Conservation (phyloP, 2,797 vertebrate genomes). For the Phoebastria nigripes region DNA sequence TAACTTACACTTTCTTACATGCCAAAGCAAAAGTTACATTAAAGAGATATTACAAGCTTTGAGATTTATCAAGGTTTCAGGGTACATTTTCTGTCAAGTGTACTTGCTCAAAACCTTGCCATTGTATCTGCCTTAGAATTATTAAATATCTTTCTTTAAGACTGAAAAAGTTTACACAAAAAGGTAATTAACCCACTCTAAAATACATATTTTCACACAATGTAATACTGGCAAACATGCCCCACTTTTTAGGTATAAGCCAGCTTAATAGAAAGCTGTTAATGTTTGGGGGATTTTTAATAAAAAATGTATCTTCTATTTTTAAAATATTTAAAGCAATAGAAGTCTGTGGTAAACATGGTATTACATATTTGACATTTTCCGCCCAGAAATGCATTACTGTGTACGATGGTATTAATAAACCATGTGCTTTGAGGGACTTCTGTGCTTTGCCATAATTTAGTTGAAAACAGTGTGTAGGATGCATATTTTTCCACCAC, state of each 20-base stretch:
- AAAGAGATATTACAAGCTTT: slow-evolving; percentile 17
- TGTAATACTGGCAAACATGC: not conserved
- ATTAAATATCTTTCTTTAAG: not conserved
- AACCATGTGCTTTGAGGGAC: slow-evolving; percentile 71
- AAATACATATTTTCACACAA: slow-evolving; percentile 25
- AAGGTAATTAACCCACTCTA: slow-evolving; percentile 3
- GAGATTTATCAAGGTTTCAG: not conserved
- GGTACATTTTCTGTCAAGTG: not conserved
- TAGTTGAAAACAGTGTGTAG: slow-evolving; percentile 60
- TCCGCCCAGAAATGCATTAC: slow-evolving; percentile 70
- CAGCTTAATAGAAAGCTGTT: slow-evolving; percentile 50
- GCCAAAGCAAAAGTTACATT: slow-evolving; percentile 55
- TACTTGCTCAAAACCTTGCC: slow-evolving; percentile 15
- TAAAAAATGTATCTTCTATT: slow-evolving; percentile 57
- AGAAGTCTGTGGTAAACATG: slow-evolving; percentile 65
- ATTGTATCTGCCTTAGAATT: not conserved
- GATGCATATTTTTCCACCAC: slow-evolving; percentile 42
- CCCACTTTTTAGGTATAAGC: slow-evolving; percentile 24
- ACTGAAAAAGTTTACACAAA: slow-evolving; percentile 11
- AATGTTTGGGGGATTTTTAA: slow-evolving; percentile 58
- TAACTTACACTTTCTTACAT: slow-evolving; percentile 14
- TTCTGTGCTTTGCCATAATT: slow-evolving; percentile 66
- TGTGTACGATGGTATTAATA: slow-evolving; percentile 70
- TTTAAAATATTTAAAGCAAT: slow-evolving; percentile 69
- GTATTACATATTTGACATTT: slow-evolving; percentile 71